Conservation (phyloP, 2,113 vertebrate species). For the Mustelus asterias region DNA sequence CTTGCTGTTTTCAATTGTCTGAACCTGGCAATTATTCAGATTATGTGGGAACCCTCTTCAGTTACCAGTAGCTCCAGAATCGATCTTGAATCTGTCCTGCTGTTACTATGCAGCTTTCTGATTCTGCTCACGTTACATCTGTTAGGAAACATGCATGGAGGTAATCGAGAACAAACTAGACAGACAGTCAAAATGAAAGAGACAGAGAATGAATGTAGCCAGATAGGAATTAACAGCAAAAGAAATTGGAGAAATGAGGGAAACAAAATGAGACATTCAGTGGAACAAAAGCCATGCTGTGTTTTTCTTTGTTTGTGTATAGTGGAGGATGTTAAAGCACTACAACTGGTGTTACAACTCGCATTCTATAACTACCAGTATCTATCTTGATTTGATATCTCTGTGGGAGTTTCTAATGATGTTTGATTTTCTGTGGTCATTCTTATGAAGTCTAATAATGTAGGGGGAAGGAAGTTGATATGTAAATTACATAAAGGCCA, state of each 20-base stretch:
- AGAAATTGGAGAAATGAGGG: background rate
- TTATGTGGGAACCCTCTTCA: background rate
- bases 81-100: background rate
- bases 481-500: background rate
- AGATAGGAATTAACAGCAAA: background rate
- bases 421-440: background rate
- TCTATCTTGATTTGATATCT: background rate
- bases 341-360: background rate
- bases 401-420: background rate
- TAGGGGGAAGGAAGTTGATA: background rate
- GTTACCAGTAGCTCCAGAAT: background rate
- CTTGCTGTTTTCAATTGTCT: constrained; percentile 12
- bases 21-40: background rate
- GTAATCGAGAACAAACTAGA: background rate
- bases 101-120: background rate
- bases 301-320: background rate
- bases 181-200: background rate
- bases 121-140: background rate
- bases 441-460: background rate
- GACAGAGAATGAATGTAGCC: background rate
- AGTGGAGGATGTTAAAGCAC: no score
- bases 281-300: background rate
- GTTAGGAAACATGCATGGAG: background rate
- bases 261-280: background rate
- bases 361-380: background rate